Evolutionary conservation across 2,797 vertebrate genomes (phyloP).

Genomic region (Dendrocincla tyrannina): DNA sequence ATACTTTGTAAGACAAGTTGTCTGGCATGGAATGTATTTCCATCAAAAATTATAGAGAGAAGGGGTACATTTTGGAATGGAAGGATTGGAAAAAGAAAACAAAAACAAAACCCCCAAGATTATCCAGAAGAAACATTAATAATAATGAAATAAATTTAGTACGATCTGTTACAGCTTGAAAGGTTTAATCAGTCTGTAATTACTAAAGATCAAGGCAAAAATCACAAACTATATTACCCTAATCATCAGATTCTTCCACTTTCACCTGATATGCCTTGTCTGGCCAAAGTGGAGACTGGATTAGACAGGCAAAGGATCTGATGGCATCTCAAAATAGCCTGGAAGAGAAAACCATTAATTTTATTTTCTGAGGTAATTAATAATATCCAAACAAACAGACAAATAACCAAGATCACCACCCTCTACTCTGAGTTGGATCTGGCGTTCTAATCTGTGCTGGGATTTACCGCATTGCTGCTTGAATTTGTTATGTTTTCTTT

Average conservation of each 20-base stretch:
- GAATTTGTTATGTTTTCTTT: neutral
- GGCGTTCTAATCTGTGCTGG: neutral
- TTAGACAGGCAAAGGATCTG: neutral
- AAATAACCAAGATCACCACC: accelerated
- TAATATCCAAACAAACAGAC: accelerated
- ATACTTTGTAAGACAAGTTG: neutral
- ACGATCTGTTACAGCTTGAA: neutral
- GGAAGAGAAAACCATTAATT: neutral
- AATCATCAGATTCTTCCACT: neutral
- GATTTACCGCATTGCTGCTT: neutral
- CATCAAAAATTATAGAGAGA: neutral
- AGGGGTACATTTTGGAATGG: neutral
- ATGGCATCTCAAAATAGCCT: neutral
- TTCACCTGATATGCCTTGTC: neutral
- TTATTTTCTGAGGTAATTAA: neutral
- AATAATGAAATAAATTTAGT: neutral
- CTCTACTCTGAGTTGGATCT: neutral
- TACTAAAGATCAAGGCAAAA: neutral
- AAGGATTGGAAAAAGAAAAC: neutral
- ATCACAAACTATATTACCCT: neutral
- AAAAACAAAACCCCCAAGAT: neutral
- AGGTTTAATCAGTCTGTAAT: neutral
- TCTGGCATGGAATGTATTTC: neutral
- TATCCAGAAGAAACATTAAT: neutral
- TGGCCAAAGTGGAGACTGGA: neutral